phyloP scores from a whole-genome alignment of 2,113 vertebrate species.

The Bolborhynchus lineola region DNA sequence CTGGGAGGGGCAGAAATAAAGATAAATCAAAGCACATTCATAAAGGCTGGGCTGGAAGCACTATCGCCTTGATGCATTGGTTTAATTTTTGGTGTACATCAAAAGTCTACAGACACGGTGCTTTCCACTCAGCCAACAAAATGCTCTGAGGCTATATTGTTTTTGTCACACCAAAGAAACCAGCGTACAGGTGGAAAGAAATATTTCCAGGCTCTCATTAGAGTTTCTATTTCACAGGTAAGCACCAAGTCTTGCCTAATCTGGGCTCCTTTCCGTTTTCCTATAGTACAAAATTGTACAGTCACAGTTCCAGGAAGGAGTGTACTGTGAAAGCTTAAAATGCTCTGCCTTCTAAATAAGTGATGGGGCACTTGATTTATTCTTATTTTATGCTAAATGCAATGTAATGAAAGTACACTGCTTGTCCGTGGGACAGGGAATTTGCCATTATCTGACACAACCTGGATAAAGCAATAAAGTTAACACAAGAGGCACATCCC shows the following conservation, averaged over 20 bases:
- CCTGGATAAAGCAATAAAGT: background rate
- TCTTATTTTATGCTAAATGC: background rate
- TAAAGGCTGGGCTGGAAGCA: background rate
- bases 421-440: background rate
- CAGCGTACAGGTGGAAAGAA: background rate
- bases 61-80: background rate
- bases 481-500: background rate
- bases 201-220: background rate
- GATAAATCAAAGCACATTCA: background rate
- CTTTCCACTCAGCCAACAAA: background rate
- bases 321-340: background rate
- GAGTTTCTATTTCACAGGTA: background rate
- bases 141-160: background rate
- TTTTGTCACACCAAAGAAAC: background rate
- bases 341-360: background rate
- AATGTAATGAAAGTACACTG: background rate
- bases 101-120: background rate
- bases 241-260: background rate
- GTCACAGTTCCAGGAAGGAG: background rate
- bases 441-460: background rate
- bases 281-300: rapidly evolving
- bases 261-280: background rate
- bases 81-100: background rate
- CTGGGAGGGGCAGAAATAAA: background rate
- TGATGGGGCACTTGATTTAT: background rate